Evolutionary conservation across 2,888 invertebrate genomes (phyloP), one percentile per base, ranked within the genome.

Genomic region (Cantharis rufa): DNA sequence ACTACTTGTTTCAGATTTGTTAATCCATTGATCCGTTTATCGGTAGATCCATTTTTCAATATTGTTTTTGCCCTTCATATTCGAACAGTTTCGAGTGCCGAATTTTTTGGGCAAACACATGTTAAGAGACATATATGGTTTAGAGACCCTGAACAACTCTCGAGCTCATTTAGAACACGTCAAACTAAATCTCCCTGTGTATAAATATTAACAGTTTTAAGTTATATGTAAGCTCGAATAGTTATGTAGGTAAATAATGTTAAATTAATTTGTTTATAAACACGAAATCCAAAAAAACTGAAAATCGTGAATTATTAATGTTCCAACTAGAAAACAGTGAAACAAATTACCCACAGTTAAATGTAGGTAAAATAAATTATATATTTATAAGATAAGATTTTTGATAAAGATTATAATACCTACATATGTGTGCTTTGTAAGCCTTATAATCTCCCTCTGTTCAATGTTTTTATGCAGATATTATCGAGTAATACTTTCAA

Each of bases 401-500:
- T 9, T 9, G 48, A 48, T 48, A 7, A 48, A 48, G n/a, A 48
- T 48, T 48, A 68, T 68, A 68, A 24, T 68, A 24, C 18, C 18
- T 70, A 70, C 28, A 16, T 15, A 48, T 32, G 9, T 61, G 15
- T n/a, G 16, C 21, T 18, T 28, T 70, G 48, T 18, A 11, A 16
- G 48, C 61, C 70, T 48, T n/a, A 16, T 70, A 48, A 18, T 32
- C 48, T 15, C 32, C 70, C 48, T 16, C 48, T 71, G 71, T 71
- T 75, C 71, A 68, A 75, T 75, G 71, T 69, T 63, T 80, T 81
- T 80, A 82, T 81, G 82, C 83, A 83, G 84, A 84, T 84, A 84
- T 80, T 84, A 85, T 85, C 85, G 84, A 75, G 70, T 78, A 84
- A 84, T 83, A 83, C 83, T 82, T 82, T 82, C 79, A 85, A 83